Conservation (phyloP, 2,113 vertebrate species). For the Apodemus sylvaticus region DNA sequence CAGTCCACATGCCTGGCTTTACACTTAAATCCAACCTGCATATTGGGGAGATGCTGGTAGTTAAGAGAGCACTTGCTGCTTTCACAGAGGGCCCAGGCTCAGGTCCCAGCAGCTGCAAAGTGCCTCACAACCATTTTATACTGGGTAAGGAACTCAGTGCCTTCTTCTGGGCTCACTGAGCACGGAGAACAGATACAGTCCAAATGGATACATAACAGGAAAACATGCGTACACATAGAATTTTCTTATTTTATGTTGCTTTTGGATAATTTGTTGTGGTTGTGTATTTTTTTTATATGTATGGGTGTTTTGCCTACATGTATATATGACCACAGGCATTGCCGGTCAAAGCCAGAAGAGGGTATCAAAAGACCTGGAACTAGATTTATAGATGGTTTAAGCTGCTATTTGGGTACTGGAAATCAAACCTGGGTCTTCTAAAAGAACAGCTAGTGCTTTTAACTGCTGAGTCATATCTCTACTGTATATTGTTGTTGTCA, state of each 20-base stretch:
- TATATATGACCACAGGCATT: not conserved
- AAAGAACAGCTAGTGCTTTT: not conserved
- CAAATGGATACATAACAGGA: not conserved
- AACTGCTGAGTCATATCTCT: not conserved
- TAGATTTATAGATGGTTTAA: not conserved
- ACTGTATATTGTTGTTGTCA: too few relatives aligned
- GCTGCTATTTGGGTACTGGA: not conserved
- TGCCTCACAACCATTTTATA: not conserved
- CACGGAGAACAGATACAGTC: not conserved
- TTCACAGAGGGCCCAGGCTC: not conserved
- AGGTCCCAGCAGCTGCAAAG: not conserved
- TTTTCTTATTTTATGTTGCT: not conserved
- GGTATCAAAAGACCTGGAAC: not conserved
- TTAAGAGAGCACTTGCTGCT: not conserved
- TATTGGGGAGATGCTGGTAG: not conserved
- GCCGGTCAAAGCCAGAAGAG: not conserved
- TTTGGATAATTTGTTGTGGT: not conserved
- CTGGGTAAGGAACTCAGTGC: not conserved
- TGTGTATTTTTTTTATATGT: not conserved
- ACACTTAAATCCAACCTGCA: not conserved
- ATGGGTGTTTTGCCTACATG: not conserved
- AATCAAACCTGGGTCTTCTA: not conserved
- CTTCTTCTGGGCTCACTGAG: not conserved
- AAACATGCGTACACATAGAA: not conserved
- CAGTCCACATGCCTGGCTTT: not conserved